Evolutionary conservation across 2,888 invertebrate species (phyloP), one percentile per base, ranked within the genome.

Genomic region (Alcis repandata): DNA sequence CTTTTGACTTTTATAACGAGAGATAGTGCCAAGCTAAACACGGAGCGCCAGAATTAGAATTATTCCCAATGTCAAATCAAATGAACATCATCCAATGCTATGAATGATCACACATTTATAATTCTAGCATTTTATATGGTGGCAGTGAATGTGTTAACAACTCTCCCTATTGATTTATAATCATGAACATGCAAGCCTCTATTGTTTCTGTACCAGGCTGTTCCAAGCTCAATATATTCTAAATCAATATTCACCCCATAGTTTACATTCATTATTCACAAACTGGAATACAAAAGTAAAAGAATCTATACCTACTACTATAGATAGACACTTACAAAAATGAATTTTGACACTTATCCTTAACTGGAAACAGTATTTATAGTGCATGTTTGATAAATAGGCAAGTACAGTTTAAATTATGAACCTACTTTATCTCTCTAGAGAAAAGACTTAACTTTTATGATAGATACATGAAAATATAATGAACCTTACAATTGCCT

Each of bases 211-310:
- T 82, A 70, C 73, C 78, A 72, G 63, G 15, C 63, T 41, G 79
- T 76, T 52, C 76, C 79, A 75, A 74, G 74, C 71, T 78, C 80
- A 41, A 17, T 32, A 4, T 15, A 32, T 49, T 10, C n/a, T 41
- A 49, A 67, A 77, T 79, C 74, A 75, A 78, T 77, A 81, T 78
- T 77, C 80, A 80, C 75, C 75, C 78, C 38, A 46, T 54, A 11
- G 1, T 10, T 20, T 20, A 33, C 32, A 32, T 49, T 6, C 27
- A 32, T 49, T 10, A 32, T 32, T 33, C 32, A 49, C 32, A 49
- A 20, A 22, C 1, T 11, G 13, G 13, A n/a, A 52, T 38, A 52
- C 51, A 52, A 52, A 52, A 36, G n/a, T 27, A n/a, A 46, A 46
- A n/a, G n/a, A n/a, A n/a, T n/a, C 27, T n/a, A 6, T 45, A 46